Evolutionary conservation across 2,113 vertebrate species (phyloP).

Genomic region (Gymnocephalus cernua): DNA sequence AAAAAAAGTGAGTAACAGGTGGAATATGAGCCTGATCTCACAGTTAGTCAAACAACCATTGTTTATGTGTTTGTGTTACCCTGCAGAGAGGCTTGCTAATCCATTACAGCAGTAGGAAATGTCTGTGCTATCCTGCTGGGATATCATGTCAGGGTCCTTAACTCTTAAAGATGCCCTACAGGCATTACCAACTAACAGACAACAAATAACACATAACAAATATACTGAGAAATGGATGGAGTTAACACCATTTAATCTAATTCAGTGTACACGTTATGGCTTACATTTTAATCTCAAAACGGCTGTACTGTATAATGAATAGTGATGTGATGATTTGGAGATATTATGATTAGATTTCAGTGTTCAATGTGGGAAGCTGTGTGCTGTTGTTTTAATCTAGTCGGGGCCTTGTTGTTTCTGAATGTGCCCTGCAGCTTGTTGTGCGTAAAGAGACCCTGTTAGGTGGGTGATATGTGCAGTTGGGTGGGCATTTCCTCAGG

Average conservation of each 20-base stretch:
- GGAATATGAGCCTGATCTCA: constrained; percentile 39
- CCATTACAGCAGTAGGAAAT: constrained; percentile 66
- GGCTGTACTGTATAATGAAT: background rate
- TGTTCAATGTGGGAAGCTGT: constrained; percentile 37
- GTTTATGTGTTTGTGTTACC: constrained; percentile 64
- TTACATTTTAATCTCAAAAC: background rate
- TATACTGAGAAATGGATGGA: constrained; percentile 23
- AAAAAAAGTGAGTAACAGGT: constrained; percentile 24
- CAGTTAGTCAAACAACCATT: constrained; percentile 32
- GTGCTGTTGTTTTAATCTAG: constrained; percentile 41
- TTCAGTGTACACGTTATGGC: background rate
- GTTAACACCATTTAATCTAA: constrained; percentile 15
- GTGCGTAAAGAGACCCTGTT: constrained; percentile 42
- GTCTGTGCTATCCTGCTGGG: constrained; percentile 70
- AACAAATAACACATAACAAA: constrained; percentile 61
- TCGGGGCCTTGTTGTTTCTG: constrained; percentile 48
- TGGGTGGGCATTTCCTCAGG: constrained; percentile 28
- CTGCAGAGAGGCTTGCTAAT: constrained; percentile 61
- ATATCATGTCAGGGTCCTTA: constrained; percentile 49
- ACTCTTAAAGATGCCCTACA: constrained; percentile 52
- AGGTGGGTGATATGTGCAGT: constrained; percentile 9
- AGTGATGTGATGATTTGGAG: background rate
- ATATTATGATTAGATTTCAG: background rate
- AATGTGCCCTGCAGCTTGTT: constrained; percentile 54
- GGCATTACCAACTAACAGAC: constrained; percentile 41